Evolutionary conservation across 1,140 invertebrate species (phyloP), one percentile per base, ranked within the genome.

Genomic region (Atta texana): DNA sequence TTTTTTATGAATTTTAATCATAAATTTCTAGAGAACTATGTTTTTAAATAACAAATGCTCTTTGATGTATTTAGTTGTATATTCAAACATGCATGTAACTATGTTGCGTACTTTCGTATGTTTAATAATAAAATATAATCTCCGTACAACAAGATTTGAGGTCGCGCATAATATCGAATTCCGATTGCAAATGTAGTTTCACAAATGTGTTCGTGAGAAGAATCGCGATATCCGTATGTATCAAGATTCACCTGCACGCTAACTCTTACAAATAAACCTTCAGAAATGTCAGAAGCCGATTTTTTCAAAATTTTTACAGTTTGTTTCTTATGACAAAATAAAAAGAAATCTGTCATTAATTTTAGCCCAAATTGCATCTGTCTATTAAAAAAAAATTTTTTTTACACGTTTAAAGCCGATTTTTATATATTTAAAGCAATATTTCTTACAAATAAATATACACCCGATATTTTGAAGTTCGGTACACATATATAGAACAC

Each of bases 111-210:
- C 21, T 44, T 44, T n/a, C 34, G n/a, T 66, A 12, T 8, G 18
- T 63, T 77, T 12, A 18, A 55, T 44, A 16, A 28, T 63, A n/a
- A 44, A 28, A 64, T 64, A 49, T 64, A 77, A 77, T 64, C 21
- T 18, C 10, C 3, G 16, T 64, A 10, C 34, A 64, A 63, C n/a
- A 28, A 28, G 39, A 77, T 63, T 77, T 61, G 3, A 14, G 21
- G 34, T 76, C 16, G 39, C 39, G 5, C 21, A 77, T 64, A 28
- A 64, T 63, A 63, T 64, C 24, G 75, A 21, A 64, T 77, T 28
- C 5, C 31, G 24, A 44, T 64, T 39, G 6, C 8, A 24, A 24
- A 44, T 44, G 10, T 8, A 64, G 21, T 14, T 63, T n/a, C 51
- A 14, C 14, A 16, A 61, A 10, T 39, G 64, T 61, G 10, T 44